Evolutionary conservation across 2,888 invertebrate genomes (phyloP), one percentile per base, ranked within the genome.

Genomic region (Schizotus pectinicornis): DNA sequence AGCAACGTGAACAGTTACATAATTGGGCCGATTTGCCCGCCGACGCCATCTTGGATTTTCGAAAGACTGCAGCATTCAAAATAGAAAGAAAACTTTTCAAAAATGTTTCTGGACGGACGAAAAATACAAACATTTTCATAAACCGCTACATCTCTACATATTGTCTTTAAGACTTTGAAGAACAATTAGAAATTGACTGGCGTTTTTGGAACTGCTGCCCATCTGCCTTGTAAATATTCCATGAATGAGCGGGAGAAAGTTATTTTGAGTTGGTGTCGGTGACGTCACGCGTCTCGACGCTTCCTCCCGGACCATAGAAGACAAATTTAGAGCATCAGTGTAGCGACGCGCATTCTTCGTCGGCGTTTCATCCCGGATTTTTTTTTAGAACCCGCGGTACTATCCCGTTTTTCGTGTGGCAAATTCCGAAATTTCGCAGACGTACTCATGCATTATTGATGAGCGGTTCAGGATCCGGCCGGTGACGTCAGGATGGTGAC

Each of bases 161-260:
- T n/a, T n/a, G n/a, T n/a, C n/a, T n/a, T n/a, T n/a, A n/a, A n/a
- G 22, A 22, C 5, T 22, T 22, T 22, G 22, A 22, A n/a, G n/a
- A n/a, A n/a, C n/a, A n/a, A n/a, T n/a, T n/a, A n/a, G n/a, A n/a
- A n/a, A n/a, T n/a, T n/a, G n/a, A n/a, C n/a, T n/a, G n/a, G n/a
- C 22, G 22, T 22, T 22, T 22, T 22, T 5, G 22, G 22, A 22
- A 22, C 22, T 22, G 3, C 22, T 22, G 22, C 22, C 3, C 22
- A 22, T 22, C 22, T 22, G 22, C 22, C 22, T 22, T 11, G 11
- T 41, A 41, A 41, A 54, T 37, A 35, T 42, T 42, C 39, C 37
- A 43, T 63, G 59, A 63, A 65, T 61, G 61, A 58, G 49, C 46
- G 38, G 57, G 57, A 48, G 61, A 63, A 65, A 55, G 59, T 60